Conservation (phyloP, 2,797 vertebrate species). For the Sebastes aleutianus region DNA sequence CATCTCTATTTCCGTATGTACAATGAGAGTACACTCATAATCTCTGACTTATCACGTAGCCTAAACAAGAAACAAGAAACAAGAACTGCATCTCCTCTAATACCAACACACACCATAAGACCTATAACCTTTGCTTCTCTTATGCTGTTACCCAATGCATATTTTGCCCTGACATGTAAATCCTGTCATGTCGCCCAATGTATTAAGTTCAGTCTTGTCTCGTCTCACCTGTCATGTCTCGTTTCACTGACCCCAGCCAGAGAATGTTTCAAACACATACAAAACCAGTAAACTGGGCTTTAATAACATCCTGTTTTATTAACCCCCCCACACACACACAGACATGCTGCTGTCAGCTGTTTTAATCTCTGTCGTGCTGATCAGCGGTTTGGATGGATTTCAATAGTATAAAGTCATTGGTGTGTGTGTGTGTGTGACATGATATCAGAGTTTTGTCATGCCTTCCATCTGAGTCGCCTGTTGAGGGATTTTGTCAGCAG, state of each 20-base stretch:
- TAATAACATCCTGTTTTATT: conserved; percentile 4
- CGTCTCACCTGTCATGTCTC: not conserved
- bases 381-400: conserved; percentile 42
- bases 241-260: not conserved
- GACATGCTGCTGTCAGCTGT: conserved; percentile 30
- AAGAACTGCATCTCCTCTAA: too few species aligned
- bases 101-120: not conserved
- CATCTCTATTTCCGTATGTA: too few species aligned
- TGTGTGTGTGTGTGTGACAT: conserved; percentile 21
- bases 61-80: too few species aligned
- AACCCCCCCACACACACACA: not conserved
- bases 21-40: too few species aligned
- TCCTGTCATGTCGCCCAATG: not conserved
- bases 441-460: conserved; percentile 42
- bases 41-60: too few species aligned
- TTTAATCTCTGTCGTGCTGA: conserved; percentile 34
- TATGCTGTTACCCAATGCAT: not conserved
- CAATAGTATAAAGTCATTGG: not conserved
- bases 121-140: not conserved
- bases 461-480: conserved; percentile 48
- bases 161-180: not conserved
- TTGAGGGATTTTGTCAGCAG: conserved; percentile 16
- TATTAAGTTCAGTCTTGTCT: not conserved
- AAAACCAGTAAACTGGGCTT: not conserved
- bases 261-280: not conserved